phyloP scores from a whole-genome alignment of 1,140 invertebrate species.

The Drosophila navojoa region DNA sequence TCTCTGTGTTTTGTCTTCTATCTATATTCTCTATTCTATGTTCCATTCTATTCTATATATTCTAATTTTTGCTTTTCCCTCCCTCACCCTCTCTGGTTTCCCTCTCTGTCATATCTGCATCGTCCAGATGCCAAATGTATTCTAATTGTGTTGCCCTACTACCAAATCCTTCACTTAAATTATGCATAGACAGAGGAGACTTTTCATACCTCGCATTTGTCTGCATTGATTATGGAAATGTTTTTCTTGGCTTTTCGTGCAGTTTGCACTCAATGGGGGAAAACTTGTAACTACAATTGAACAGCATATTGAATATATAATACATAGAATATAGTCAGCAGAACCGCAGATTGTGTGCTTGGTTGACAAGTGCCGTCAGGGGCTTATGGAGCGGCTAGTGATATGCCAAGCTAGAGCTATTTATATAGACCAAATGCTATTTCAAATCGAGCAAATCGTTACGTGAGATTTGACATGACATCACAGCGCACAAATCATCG shows the following conservation, averaged over 20 bases:
- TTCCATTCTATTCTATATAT: background rate
- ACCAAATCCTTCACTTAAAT: background rate
- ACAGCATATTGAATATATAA: no score
- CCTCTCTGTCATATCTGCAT: no score
- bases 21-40: no score
- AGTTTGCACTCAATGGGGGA: background rate
- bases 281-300: no score
- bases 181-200: background rate
- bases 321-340: background rate
- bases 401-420: slow-evolving; percentile 2
- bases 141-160: background rate
- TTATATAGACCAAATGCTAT: background rate
- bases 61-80: no score
- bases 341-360: slow-evolving; percentile 1
- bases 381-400: background rate
- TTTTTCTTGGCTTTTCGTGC: background rate
- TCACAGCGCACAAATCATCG: background rate
- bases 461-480: slow-evolving; percentile 21
- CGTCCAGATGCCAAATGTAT: background rate
- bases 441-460: slow-evolving; percentile 8
- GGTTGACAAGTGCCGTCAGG: no score
- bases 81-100: no score
- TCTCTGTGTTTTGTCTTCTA: no score
- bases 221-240: slow-evolving; percentile 11
- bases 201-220: background rate